phyloP scores from a whole-genome alignment of 2,797 vertebrate genomes.

The Poecilia gillii region DNA sequence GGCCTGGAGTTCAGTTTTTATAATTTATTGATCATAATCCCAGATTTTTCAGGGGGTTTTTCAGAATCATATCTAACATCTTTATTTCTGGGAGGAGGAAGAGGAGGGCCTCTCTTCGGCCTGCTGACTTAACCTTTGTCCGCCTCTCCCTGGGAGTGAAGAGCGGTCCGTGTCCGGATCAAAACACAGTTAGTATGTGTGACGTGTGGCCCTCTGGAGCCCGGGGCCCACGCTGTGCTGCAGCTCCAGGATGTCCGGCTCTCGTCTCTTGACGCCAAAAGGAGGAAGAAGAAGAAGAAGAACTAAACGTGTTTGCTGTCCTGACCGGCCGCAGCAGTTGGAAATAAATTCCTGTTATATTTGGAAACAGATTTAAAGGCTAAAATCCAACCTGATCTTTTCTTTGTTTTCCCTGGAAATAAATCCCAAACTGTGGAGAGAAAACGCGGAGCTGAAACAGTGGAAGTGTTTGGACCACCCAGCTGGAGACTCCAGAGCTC shows the following conservation, averaged over 20 bases:
- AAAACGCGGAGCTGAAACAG: slow-evolving; percentile 44
- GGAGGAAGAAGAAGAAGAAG: slow-evolving; percentile 42
- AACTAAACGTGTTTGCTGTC: slow-evolving; percentile 57
- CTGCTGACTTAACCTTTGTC: slow-evolving; percentile 92
- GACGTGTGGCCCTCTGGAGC: slow-evolving; percentile 87
- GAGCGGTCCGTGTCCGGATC: slow-evolving; percentile 89
- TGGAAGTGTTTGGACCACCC: slow-evolving; percentile 72
- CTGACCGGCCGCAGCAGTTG: slow-evolving; percentile 23
- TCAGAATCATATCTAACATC: not conserved
- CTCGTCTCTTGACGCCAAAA: slow-evolving; percentile 24
- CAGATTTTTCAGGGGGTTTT: not conserved
- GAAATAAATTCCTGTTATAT: slow-evolving; percentile 56
- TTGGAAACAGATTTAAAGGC: slow-evolving; percentile 43
- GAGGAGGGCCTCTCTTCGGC: slow-evolving; percentile 69
- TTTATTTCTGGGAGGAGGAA: slow-evolving; percentile 41
- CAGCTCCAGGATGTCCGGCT: not conserved
- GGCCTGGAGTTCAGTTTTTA: not conserved
- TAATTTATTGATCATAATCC: not conserved
- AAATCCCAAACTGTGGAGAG: slow-evolving; percentile 44
- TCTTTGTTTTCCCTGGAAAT: slow-evolving; percentile 64
- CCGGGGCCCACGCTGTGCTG: slow-evolving; percentile 32
- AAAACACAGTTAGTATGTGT: slow-evolving; percentile 92
- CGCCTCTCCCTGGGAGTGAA: slow-evolving; percentile 86
- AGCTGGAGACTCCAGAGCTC: slow-evolving; percentile 48
- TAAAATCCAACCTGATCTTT: slow-evolving; percentile 48